Conservation (phyloP, 1,140 invertebrate genomes). For the Drosophila nigrodunni region DNA sequence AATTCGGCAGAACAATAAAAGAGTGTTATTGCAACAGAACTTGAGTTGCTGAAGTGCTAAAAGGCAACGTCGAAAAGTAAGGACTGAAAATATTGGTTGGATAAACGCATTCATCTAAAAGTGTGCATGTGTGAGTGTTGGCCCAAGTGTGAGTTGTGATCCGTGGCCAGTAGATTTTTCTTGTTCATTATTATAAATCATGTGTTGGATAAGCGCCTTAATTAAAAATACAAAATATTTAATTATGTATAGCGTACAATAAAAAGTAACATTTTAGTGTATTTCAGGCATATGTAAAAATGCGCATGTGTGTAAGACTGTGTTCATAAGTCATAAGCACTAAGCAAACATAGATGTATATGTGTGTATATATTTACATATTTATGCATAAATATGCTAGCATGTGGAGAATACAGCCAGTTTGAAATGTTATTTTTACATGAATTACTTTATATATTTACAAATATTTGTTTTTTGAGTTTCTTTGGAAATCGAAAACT, state of each 20-base stretch:
- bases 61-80: constrained; percentile 8
- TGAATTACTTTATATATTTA: background rate
- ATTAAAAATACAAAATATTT: no score
- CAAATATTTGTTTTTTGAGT: background rate
- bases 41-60: background rate
- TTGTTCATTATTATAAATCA: background rate
- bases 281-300: background rate
- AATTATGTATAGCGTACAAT: no score
- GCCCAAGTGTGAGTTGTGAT: constrained; percentile 9
- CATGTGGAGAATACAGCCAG: background rate
- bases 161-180: constrained; percentile 10
- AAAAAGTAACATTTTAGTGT: background rate
- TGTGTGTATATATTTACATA: background rate
- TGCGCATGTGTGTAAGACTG: background rate
- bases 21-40: constrained; percentile 4
- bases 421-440: background rate
- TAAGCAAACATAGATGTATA: background rate
- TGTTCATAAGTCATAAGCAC: no score
- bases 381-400: background rate
- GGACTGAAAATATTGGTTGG: background rate
- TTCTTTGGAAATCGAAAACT: background rate
- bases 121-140: constrained; percentile 2
- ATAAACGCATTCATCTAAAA: background rate
- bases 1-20: background rate
- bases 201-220: no score